Evolutionary conservation across 2,888 invertebrate genomes (phyloP).

Genomic region (Sabatieria punctata): DNA sequence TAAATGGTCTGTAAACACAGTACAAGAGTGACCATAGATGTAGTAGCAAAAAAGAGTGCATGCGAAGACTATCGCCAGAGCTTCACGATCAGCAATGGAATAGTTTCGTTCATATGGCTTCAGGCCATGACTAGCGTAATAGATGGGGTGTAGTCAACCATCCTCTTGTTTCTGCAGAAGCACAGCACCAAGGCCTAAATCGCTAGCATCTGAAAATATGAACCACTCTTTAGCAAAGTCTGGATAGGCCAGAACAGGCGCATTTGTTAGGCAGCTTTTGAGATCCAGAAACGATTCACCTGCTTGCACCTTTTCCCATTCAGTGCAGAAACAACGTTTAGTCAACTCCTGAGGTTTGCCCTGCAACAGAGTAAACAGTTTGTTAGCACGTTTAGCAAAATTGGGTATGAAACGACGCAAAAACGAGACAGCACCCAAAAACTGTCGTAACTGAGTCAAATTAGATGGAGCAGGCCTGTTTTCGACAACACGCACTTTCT

Average conservation of each 20-base stretch:
- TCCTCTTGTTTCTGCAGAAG: not conserved
- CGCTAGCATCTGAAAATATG: not conserved
- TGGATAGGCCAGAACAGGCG: constrained; percentile 14
- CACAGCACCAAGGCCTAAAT: not conserved
- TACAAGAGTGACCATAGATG: too few relatives aligned
- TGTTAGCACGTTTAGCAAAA: not conserved
- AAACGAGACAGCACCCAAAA: not conserved
- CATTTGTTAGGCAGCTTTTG: constrained; percentile 8
- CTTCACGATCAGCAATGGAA: too few relatives aligned
- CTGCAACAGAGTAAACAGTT: not conserved
- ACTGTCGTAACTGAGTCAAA: not conserved
- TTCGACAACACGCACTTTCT: not conserved
- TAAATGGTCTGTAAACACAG: too few relatives aligned
- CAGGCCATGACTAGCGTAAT: too few relatives aligned
- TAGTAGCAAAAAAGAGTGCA: too few relatives aligned
- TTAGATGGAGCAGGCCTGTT: not conserved
- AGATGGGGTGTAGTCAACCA: too few relatives aligned
- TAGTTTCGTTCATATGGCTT: too few relatives aligned
- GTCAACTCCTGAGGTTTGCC: not conserved
- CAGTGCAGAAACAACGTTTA: too few relatives aligned
- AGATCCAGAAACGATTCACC: constrained; percentile 11
- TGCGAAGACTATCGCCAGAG: too few relatives aligned
- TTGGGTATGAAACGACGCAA: not conserved
- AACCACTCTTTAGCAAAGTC: constrained; percentile 9
- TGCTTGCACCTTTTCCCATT: too few relatives aligned